These are phyloP conservation scores for Octomys mimax DNA, from an alignment of 2,797 vertebrate genomes.

Conservation along the genomic window DNA sequence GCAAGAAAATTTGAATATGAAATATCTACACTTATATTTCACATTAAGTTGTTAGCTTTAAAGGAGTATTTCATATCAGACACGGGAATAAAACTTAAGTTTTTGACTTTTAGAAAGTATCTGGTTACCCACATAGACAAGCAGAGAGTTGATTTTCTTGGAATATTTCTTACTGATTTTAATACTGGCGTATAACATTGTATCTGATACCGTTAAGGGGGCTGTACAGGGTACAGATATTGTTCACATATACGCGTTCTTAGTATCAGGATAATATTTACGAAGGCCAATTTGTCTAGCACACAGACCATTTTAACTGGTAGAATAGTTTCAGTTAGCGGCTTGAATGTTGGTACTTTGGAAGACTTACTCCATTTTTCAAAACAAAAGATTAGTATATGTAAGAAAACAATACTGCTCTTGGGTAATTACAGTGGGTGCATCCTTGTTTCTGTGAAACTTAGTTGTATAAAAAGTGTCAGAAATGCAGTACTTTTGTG, in stretches of 20 bases:
- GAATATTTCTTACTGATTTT: conserved; percentile 52
- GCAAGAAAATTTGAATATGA: neutral
- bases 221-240: neutral
- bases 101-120: conserved; percentile 48
- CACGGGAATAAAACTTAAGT: neutral
- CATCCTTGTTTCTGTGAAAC: neutral
- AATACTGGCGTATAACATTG: conserved; percentile 11
- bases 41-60: conserved; percentile 41
- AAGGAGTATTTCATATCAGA: neutral
- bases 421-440: neutral
- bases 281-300: neutral
- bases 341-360: conserved; percentile 22
- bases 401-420: conserved; percentile 20
- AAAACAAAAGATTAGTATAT: neutral
- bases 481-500: neutral
- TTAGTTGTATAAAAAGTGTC: neutral
- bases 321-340: neutral
- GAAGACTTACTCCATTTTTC: conserved; percentile 1
- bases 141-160: conserved; percentile 4
- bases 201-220: neutral
- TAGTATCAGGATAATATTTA: neutral
- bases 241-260: neutral
- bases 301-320: neutral
- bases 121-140: conserved; percentile 7
- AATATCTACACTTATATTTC: neutral